Base-by-base conservation (phyloP, 2,113 vertebrate species). In the Chlamydotis undulata region DNA sequence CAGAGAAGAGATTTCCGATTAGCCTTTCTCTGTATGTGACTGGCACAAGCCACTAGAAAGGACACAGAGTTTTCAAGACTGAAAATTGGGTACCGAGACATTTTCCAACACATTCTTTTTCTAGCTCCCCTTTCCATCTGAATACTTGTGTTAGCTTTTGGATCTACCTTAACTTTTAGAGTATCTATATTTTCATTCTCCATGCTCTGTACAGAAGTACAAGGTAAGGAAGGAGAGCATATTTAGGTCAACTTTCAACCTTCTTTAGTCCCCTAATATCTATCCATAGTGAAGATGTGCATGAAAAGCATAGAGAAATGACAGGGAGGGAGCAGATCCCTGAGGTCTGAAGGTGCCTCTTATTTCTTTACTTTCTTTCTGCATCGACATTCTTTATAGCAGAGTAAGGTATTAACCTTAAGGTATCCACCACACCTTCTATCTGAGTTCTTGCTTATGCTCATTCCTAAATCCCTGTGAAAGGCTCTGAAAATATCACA, bases 161-260 rank as follows among this genome's bases (percentile, higher is more conserved):
- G 60, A 78, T 19, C 73, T 84, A 75, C 35, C 49, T 71, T 57
- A 67, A 59, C 56, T 77, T 80, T 56, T 49, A 83, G 6, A 88
- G 24, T 31, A 83, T 21, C 37, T 0, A 0, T 19, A 43, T 71
- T 89, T 87, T 93, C 61, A 89, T 78, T 81, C 35, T 92, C 68
- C 68, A 26, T 68, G 16, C 28, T 63, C 75, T 78, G 33, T 61
- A 79, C 21, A 56, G 69, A 70, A 49, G 29, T 23, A 77, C 10
- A 63, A 76, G 31, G 39, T 63, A 86, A 50, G 19, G 65, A 92
- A 89, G 37, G 15, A 68, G 19, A 89, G 53, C 12, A 45, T 64
- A 87, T 96, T 90, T 82, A 94, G 83, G 86, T 69, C 94, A 89
- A 50, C 37, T 92, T 93, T 89, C 65, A 90, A 69, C 57, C 55